Evolutionary conservation across 2,888 invertebrate species (phyloP).

Genomic region (Dolichomitus sp.): DNA sequence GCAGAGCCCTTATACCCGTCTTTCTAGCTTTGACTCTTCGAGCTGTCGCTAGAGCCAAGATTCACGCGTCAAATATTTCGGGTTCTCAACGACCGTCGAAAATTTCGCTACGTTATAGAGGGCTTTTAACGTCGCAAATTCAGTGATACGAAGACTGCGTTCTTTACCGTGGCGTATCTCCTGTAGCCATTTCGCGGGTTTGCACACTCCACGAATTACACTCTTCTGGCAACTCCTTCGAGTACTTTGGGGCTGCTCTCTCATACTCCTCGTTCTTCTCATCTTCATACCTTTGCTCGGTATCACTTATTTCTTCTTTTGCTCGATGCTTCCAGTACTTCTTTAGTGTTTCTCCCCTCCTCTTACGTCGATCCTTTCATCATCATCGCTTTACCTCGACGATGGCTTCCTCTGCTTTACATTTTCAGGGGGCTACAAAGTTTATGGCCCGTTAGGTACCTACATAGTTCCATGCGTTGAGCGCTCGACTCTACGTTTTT

Average conservation of each 20-base stretch:
- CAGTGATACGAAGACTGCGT: constrained; percentile 2
- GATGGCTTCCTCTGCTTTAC: constrained; percentile 12
- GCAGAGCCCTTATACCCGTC: constrained; percentile 33
- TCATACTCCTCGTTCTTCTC: constrained; percentile 8
- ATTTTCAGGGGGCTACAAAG: constrained; percentile 28
- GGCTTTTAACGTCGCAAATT: background rate
- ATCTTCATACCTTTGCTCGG: constrained; percentile 9
- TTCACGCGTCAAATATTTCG: constrained; percentile 17
- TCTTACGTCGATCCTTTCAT: constrained; percentile 18
- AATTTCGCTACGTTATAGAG: background rate
- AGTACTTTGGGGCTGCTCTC: constrained; percentile 8
- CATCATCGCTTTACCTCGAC: constrained; percentile 19
- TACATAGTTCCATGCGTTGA: constrained; percentile 16
- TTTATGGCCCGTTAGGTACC: constrained; percentile 29
- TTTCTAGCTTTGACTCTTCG: constrained; percentile 21
- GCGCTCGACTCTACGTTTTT: background rate
- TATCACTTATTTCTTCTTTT: constrained; percentile 28
- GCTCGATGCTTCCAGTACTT: background rate
- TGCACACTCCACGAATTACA: constrained; percentile 23
- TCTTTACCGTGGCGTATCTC: background rate
- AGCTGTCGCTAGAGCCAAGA: constrained; percentile 10
- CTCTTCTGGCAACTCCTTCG: constrained; percentile 32
- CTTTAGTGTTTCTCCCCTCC: background rate
- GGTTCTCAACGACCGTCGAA: constrained; percentile 17
- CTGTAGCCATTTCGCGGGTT: background rate